Percentiles rank a stretch among this genome's conserved stretches.
Conservation (phyloP, 2,888 invertebrate genomes). For the Cataglyphis livida region DNA sequence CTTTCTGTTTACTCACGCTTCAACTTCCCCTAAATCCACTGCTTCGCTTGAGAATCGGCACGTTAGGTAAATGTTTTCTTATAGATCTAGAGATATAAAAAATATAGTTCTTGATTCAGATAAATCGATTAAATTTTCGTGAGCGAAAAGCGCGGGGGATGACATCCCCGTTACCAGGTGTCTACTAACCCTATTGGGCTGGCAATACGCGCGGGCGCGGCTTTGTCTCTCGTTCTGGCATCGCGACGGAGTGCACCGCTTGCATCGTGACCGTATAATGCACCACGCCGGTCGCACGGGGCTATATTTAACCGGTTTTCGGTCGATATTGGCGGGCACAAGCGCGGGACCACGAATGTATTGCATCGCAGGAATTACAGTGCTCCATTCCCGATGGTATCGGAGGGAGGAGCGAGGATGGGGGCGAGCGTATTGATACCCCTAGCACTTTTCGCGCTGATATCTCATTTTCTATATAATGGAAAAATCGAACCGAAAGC, state of each 20-base stretch:
- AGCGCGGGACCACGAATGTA: constrained; percentile 55
- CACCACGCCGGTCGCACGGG: constrained; percentile 49
- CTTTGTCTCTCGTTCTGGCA: constrained; percentile 67
- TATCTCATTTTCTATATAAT: constrained; percentile 23
- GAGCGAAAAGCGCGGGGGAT: neutral
- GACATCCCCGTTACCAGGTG: neutral
- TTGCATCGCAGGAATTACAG: constrained; percentile 64
- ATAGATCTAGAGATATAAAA: too few relatives aligned
- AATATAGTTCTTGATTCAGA: neutral
- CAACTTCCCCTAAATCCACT: neutral
- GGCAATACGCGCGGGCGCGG: constrained; percentile 11
- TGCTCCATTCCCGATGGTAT: constrained; percentile 13
- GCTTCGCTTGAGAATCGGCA: neutral
- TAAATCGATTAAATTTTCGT: neutral
- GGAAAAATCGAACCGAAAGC: neutral
- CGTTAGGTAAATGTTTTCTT: neutral
- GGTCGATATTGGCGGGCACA: constrained; percentile 68
- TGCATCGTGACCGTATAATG: constrained; percentile 57
- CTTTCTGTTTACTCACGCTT: neutral
- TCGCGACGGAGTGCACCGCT: constrained; percentile 55
- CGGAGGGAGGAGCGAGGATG: neutral
- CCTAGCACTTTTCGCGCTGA: constrained; percentile 16
- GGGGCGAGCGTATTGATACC: neutral
- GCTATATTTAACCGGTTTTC: constrained; percentile 72
- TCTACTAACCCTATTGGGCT: neutral